Percentiles rank a stretch among this genome's conserved stretches.
Conservation (phyloP, 2,888 invertebrate genomes). For the Eupithecia tripunctaria region DNA sequence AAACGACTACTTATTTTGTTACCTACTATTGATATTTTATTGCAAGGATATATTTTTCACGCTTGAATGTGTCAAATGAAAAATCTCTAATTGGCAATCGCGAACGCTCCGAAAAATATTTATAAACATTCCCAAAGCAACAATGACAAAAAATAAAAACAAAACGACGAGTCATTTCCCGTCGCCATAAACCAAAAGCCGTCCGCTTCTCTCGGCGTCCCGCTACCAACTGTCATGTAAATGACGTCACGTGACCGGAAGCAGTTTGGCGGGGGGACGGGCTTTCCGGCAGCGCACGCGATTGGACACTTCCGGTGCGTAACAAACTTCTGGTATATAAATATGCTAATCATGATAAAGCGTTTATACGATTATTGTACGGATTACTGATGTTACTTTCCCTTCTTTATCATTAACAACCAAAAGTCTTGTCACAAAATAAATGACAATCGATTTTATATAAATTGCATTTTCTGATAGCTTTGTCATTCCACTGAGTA, state of each 20-base stretch:
- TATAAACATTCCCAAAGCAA: constrained; percentile 12
- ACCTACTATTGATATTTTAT: background rate
- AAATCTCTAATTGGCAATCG: background rate
- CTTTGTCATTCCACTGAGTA: background rate
- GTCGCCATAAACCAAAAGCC: constrained; percentile 67
- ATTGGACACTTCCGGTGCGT: constrained; percentile 82
- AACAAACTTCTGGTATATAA: constrained; percentile 77
- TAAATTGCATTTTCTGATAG: background rate
- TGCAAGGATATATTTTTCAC: background rate
- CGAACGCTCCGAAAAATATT: constrained; percentile 10
- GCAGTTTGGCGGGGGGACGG: constrained; percentile 76
- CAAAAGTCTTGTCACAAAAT: background rate
- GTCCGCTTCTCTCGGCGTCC: constrained; percentile 65
- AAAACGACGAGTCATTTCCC: constrained; percentile 63
- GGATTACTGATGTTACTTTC: constrained; percentile 53
- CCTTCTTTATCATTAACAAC: background rate
- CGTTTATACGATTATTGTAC: constrained; percentile 77
- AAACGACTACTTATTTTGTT: too few species aligned
- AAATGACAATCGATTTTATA: background rate
- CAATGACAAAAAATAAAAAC: constrained; percentile 39
- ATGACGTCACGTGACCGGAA: constrained; percentile 84
- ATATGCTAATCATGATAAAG: constrained; percentile 82
- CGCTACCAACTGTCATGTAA: constrained; percentile 77
- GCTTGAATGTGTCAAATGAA: background rate
- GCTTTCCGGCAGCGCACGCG: constrained; percentile 80